These are phyloP conservation scores for Meteorus cinctellus DNA, from an alignment of 2,888 invertebrate genomes.

Conservation along the genomic window DNA sequence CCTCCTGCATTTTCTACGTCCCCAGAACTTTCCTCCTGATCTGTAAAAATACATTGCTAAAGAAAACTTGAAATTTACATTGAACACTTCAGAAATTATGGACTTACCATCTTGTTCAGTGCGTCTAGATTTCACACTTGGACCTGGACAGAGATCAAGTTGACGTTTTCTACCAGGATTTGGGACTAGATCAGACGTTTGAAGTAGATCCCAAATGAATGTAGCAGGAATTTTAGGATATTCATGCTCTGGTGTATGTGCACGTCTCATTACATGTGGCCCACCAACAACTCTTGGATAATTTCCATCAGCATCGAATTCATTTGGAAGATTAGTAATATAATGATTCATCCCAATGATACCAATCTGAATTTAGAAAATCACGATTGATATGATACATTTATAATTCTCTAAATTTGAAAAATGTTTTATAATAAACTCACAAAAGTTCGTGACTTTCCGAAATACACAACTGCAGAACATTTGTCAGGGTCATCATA, in stretches of 20 bases:
- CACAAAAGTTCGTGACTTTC: neutral
- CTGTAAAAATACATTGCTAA: neutral
- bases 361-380: neutral
- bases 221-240: neutral
- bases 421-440: neutral
- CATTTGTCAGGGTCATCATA: neutral
- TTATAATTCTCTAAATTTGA: neutral
- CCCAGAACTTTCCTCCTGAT: neutral
- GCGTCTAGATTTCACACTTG: neutral
- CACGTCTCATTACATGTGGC: neutral
- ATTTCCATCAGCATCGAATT: neutral
- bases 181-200: no score
- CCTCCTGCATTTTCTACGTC: no score
- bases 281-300: neutral
- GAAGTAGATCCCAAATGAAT: neutral
- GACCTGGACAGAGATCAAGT: neutral
- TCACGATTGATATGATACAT: neutral
- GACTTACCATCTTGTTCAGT: slow-evolving; percentile 13
- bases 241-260: neutral
- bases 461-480: neutral
- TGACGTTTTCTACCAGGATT: neutral
- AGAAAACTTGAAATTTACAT: neutral
- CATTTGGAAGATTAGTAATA: neutral
- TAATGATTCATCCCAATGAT: neutral
- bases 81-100: no score